Base-by-base conservation (phyloP, 2,888 invertebrate species). In the Ceriagrion tenellum region DNA sequence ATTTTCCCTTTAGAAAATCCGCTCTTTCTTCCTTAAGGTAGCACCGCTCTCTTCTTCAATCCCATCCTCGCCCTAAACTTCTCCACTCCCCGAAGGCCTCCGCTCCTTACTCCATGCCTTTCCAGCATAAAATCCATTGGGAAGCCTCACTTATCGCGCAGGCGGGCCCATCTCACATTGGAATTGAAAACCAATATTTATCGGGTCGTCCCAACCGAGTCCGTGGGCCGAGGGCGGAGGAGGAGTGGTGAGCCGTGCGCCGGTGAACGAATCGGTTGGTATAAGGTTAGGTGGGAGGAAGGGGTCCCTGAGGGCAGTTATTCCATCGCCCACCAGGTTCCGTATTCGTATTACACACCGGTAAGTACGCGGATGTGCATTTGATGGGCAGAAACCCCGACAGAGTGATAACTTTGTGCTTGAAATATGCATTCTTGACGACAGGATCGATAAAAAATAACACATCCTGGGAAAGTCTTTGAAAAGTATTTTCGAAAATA, bases 111-210 rank as follows among this genome's bases (percentile, higher is more conserved):
- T 16, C 81, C 35, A 16, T 35, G n/a, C 69, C n/a, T n/a, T 2
- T 26, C 69, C 81, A 30, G 16, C 81, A 30, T n/a, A 81, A 23
- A 81, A 81, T 81, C 81, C 81, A 35, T 35, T 81, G 13, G 30
- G 30, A 81, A 81, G 81, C 81, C n/a, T 81, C n/a, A 35, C 81
- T 81, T 81, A 81, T 81, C n/a, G 81, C 35, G 35, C 35, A 81
- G 81, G 35, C 81, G 81, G 81, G n/a, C 30, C 81, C 81, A 81
- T 81, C 81, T 30, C 81, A 35, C 81, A 81, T 35, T 81, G 81
- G 81, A 81, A 81, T 81, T 81, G 81, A 81, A 81, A 81, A 81
- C 81, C 81, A 81, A 81, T 81, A 81, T 81, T 81, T 81, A 81
- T 81, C 81, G 81, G 69, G 81, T n/a, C 35, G 81, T 23, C 69